These are phyloP conservation scores for Hirundichthys speculiger DNA, from an alignment of 2,113 vertebrate species.

Conservation along the genomic window DNA sequence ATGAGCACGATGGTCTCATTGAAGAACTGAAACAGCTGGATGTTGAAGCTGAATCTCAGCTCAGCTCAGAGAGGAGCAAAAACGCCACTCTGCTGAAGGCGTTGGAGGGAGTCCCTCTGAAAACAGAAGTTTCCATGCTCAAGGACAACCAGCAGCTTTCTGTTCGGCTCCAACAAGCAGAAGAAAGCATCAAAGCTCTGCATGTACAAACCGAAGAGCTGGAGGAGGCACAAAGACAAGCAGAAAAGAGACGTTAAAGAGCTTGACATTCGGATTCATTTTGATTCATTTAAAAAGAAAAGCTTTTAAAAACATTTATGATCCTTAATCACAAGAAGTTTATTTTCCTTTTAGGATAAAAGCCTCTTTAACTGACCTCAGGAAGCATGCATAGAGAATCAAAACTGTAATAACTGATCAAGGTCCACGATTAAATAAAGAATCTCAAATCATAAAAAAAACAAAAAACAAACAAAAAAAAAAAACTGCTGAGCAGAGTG, in stretches of 20 bases:
- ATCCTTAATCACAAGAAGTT: no score
- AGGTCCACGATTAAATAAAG: no score
- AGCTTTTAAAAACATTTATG: no score
- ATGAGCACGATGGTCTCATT: background rate
- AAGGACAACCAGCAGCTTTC: slow-evolving; percentile 54
- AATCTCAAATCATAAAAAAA: no score
- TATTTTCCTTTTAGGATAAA: no score
- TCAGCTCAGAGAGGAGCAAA: slow-evolving; percentile 62
- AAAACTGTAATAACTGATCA: no score
- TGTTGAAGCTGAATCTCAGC: slow-evolving; percentile 9
- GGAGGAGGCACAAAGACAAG: slow-evolving; percentile 67
- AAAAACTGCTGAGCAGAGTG: slow-evolving; percentile 37
- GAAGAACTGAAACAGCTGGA: slow-evolving; percentile 48
- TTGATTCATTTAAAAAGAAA: no score
- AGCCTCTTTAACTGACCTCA: no score
- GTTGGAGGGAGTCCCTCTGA: slow-evolving; percentile 22
- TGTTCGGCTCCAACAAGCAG: slow-evolving; percentile 46
- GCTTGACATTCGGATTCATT: no score
- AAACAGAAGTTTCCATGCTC: slow-evolving; percentile 47
- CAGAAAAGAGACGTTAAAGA: no score
- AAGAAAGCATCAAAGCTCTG: slow-evolving; percentile 55
- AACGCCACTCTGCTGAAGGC: slow-evolving; percentile 57
- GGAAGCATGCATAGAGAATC: no score
- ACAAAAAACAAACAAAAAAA: no score
- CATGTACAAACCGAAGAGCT: slow-evolving; percentile 66